A percentile compares a stretch with the other conserved stretches of the same genome.
Conservation (phyloP, 2,797 vertebrate species). For the Phaenicophaeus curvirostris region DNA sequence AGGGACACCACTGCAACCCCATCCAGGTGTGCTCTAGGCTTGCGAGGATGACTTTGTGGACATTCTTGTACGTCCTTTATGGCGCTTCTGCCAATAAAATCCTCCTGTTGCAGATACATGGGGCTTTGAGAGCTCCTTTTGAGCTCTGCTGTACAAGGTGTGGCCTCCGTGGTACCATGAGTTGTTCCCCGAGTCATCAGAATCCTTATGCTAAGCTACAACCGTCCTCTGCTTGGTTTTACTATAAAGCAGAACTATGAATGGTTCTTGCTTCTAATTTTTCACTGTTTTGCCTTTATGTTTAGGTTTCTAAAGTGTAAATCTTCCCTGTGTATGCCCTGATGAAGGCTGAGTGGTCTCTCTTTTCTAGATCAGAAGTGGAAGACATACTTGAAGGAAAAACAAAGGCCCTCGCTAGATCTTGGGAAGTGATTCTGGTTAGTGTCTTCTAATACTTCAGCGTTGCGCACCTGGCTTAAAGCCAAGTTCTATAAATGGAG, state of each 20-base stretch:
- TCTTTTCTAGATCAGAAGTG: neutral
- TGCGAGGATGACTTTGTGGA: neutral
- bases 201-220: neutral
- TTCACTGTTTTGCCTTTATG: neutral
- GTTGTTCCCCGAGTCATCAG: neutral
- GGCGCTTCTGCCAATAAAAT: neutral
- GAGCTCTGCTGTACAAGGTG: neutral
- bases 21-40: neutral
- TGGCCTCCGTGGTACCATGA: neutral
- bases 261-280: neutral
- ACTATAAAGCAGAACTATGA: neutral
- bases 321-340: neutral
- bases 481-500: neutral
- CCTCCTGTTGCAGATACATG: neutral
- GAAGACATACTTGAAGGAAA: neutral
- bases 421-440: neutral
- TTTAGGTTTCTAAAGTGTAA: neutral
- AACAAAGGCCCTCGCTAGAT: neutral
- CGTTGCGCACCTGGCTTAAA: neutral
- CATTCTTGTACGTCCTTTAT: neutral
- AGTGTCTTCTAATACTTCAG: neutral
- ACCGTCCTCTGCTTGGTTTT: neutral
- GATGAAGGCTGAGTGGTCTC: neutral
- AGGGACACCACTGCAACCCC: neutral
- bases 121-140: neutral